Evolutionary conservation across 1,140 invertebrate genomes (phyloP).

Genomic region (Drosophila parvula): DNA sequence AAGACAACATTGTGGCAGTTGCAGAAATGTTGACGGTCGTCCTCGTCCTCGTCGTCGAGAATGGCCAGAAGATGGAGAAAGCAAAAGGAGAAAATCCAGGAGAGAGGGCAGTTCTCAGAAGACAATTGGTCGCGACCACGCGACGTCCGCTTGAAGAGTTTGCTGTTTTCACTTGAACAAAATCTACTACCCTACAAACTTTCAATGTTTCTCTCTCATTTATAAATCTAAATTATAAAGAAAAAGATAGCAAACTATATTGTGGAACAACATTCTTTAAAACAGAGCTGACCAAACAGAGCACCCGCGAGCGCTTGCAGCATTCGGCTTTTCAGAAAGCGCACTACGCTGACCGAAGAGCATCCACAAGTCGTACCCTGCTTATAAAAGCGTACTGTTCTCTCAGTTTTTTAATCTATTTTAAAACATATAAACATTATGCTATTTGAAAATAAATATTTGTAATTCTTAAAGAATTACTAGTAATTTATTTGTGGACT

Average conservation of each 20-base stretch:
- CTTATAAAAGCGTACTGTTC: too few relatives aligned
- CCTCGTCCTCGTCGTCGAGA: slow-evolving; percentile 6
- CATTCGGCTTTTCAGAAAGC: background rate
- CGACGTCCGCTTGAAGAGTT: slow-evolving; percentile 59
- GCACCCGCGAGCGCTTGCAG: background rate
- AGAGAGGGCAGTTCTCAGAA: slow-evolving; percentile 34
- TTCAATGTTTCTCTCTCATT: too few relatives aligned
- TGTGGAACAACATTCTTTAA: background rate
- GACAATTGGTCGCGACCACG: slow-evolving; percentile 56
- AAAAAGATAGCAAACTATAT: background rate
- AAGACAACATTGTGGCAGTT: slow-evolving; percentile 81
- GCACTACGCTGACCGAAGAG: too few relatives aligned
- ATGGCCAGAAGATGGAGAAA: slow-evolving; percentile 1
- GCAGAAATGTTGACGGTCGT: slow-evolving; percentile 79
- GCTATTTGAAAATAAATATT: too few relatives aligned
- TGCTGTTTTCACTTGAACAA: slow-evolving; percentile 43
- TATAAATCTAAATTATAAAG: background rate
- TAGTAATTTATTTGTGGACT: background rate
- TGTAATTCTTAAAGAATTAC: background rate
- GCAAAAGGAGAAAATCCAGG: slow-evolving; percentile 6
- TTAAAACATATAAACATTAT: too few relatives aligned
- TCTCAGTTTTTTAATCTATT: too few relatives aligned
- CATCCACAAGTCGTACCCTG: too few relatives aligned
- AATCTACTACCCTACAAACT: background rate
- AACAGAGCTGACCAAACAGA: background rate